These are phyloP conservation scores for Xylocopa sonorina DNA, from an alignment of 1,140 invertebrate genomes.

Conservation along the genomic window DNA sequence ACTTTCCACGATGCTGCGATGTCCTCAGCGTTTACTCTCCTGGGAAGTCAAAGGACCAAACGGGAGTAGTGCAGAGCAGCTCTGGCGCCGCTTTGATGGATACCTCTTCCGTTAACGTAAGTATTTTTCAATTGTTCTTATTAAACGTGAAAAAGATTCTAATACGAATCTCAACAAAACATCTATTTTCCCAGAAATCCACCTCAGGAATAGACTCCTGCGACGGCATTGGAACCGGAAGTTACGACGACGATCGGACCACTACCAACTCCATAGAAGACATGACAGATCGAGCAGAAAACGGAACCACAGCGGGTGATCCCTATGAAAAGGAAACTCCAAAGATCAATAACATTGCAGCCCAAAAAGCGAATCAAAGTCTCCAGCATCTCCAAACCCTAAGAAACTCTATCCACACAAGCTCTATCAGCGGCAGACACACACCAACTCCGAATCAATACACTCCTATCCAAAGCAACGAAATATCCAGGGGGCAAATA, in stretches of 20 bases:
- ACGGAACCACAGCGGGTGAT: not conserved
- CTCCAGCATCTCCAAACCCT: constrained; percentile 75
- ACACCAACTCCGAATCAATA: constrained; percentile 52
- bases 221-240: constrained; percentile 51
- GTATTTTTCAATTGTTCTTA: not conserved
- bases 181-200: constrained; percentile 51
- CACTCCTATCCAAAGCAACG: constrained; percentile 58
- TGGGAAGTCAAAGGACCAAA: constrained; percentile 76
- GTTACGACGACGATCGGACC: constrained; percentile 58
- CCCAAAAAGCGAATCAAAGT: constrained; percentile 73
- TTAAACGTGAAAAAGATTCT: not conserved
- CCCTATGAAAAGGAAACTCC: constrained; percentile 20
- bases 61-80: constrained; percentile 77
- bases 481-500: constrained; percentile 69
- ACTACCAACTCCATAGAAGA: constrained; percentile 52
- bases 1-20: constrained; percentile 80
- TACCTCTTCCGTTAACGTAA: constrained; percentile 71
- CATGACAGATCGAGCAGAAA: constrained; percentile 5
- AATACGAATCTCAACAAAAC: not conserved
- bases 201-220: constrained; percentile 60
- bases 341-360: constrained; percentile 31
- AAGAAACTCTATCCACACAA: constrained; percentile 66
- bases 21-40: constrained; percentile 77
- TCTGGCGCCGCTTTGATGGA: constrained; percentile 79
- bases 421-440: constrained; percentile 35